Percentiles rank a stretch among this genome's conserved stretches.
Conservation (phyloP, 2,113 vertebrate genomes). For the Rynchops niger region DNA sequence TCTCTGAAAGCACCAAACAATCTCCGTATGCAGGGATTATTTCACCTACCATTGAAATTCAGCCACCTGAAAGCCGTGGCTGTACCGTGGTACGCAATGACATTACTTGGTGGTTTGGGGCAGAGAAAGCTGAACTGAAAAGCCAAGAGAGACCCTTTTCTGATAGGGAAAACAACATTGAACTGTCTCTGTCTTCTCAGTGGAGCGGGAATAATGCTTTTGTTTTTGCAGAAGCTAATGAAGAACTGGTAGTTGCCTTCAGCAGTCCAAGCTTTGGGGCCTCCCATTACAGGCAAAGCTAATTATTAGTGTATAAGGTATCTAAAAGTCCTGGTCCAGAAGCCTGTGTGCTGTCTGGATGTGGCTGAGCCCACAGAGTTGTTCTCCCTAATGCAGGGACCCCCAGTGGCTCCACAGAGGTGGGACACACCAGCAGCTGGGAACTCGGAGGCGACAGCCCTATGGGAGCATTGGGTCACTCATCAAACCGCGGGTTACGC, state of each 20-base stretch:
- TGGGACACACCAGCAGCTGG: background rate
- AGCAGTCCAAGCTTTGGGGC: background rate
- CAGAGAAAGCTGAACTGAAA: background rate
- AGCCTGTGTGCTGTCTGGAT: rapidly evolving
- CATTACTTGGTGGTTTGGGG: background rate
- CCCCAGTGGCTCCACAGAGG: background rate
- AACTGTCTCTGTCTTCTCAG: background rate
- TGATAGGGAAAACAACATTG: background rate
- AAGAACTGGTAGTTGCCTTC: background rate
- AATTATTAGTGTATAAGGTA: background rate
- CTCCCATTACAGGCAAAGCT: background rate
- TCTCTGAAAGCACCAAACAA: background rate
- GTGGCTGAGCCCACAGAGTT: background rate
- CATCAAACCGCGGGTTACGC: background rate
- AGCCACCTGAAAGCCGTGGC: background rate
- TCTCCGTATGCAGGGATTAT: background rate
- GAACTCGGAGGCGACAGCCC: background rate
- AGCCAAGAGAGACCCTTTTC: background rate
- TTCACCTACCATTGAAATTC: background rate
- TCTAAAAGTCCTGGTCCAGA: background rate
- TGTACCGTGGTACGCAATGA: background rate
- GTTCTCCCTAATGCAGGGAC: background rate
- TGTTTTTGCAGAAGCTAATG: background rate
- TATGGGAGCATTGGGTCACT: rapidly evolving
- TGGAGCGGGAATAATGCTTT: background rate